A percentile compares a stretch with the other conserved stretches of the same genome.
Evolutionary conservation across 2,113 vertebrate genomes (phyloP).

Genomic region (Psittacara wagleri): DNA sequence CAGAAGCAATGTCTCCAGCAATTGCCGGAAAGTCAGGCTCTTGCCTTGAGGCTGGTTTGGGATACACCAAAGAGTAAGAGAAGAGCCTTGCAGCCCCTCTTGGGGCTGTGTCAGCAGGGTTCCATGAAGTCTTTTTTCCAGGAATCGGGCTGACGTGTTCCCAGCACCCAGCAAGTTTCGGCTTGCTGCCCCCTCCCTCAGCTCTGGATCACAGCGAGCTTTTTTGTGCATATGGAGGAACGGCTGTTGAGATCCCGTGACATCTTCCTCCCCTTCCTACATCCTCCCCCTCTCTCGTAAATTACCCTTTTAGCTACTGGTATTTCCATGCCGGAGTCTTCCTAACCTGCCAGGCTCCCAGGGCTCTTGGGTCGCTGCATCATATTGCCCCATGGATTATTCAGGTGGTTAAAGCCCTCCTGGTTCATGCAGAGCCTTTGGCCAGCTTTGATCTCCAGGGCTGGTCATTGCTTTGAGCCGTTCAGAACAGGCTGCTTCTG

Average conservation of each 20-base stretch:
- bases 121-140: neutral
- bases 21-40: accelerated
- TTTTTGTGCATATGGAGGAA: conserved; percentile 19
- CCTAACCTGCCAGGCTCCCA: neutral
- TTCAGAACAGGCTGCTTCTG: conserved; percentile 39
- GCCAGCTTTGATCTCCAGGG: neutral
- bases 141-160: conserved; percentile 40
- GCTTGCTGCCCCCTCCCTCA: neutral
- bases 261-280: conserved; percentile 57
- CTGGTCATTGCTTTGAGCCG: neutral
- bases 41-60: neutral
- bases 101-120: neutral
- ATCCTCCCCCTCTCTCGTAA: conserved; percentile 26
- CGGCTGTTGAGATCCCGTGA: conserved; percentile 38
- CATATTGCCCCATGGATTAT: neutral
- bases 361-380: neutral
- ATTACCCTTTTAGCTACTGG: conserved; percentile 32
- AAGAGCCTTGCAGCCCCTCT: neutral
- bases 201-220: conserved; percentile 6
- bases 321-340: neutral
- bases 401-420: neutral
- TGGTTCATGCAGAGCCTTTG: neutral
- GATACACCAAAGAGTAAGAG: neutral
- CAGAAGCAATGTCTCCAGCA: accelerated
- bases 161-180: neutral